Percentiles rank a stretch among this genome's conserved stretches.
phyloP scores from a whole-genome alignment of 2,888 invertebrate genomes.

The Heliconius hortense region DNA sequence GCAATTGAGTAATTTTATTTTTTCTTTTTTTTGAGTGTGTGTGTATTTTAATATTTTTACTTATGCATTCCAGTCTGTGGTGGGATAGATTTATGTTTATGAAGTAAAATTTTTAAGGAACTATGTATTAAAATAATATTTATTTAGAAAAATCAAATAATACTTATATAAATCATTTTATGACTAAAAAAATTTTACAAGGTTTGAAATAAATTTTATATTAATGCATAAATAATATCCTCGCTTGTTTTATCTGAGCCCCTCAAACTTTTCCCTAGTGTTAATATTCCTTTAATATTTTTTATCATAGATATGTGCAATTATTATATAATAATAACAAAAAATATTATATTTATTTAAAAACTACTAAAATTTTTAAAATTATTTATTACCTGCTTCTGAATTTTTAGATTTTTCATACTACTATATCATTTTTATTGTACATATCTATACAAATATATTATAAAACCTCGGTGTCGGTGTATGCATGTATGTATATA shows the following conservation, averaged over 20 bases:
- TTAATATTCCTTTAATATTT: slow-evolving; percentile 7
- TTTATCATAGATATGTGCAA: slow-evolving; percentile 32
- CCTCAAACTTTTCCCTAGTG: slow-evolving; percentile 10
- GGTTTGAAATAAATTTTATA: slow-evolving; percentile 23
- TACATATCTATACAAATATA: slow-evolving; percentile 50
- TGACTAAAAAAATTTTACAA: neutral
- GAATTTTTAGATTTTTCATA: no score
- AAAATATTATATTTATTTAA: no score
- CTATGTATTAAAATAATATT: slow-evolving; percentile 13
- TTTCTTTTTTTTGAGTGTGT: neutral
- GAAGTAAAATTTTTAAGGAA: neutral
- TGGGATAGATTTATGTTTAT: slow-evolving; percentile 10
- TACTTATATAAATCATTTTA: no score
- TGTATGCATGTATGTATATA: slow-evolving; percentile 73
- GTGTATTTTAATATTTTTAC: slow-evolving; percentile 8
- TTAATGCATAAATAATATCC: neutral
- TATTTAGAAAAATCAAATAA: neutral
- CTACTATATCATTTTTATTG: slow-evolving; percentile 31
- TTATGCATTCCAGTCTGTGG: slow-evolving; percentile 10
- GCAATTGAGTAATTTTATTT: slow-evolving; percentile 1
- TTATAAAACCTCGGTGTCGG: slow-evolving; percentile 46
- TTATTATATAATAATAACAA: neutral
- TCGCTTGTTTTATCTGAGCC: slow-evolving; percentile 28
- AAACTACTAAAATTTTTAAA: no score
- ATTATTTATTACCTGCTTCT: no score